A percentile compares a stretch with the other conserved stretches of the same genome.
phyloP scores from a whole-genome alignment of 2,888 invertebrate genomes.

The Ochropleura leucogaster region DNA sequence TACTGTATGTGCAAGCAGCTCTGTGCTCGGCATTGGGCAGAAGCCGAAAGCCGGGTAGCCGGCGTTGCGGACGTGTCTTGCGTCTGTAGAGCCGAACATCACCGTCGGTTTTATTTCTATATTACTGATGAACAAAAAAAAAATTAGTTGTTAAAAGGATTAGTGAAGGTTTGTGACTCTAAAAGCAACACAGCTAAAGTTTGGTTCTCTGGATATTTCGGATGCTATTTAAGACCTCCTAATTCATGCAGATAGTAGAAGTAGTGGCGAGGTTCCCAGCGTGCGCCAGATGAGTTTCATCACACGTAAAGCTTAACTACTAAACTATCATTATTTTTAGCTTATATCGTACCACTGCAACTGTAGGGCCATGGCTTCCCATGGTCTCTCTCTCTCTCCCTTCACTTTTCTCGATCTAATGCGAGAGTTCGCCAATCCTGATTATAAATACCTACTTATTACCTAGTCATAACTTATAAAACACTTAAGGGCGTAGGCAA shows the following conservation, averaged over 20 bases:
- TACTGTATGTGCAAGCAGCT: constrained; percentile 94
- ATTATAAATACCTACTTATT: too few relatives aligned
- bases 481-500: too few relatives aligned
- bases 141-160: not conserved
- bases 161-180: not conserved
- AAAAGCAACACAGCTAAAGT: not conserved
- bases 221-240: not conserved
- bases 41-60: constrained; percentile 96
- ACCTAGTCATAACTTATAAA: too few relatives aligned
- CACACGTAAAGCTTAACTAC: not conserved
- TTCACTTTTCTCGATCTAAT: too few relatives aligned
- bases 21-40: constrained; percentile 95
- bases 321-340: not conserved
- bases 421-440: too few relatives aligned
- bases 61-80: constrained; percentile 93
- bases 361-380: too few relatives aligned
- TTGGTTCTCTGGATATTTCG: not conserved
- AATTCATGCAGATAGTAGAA: not conserved
- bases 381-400: too few relatives aligned
- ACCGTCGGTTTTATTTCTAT: constrained; percentile 91
- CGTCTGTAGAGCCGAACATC: constrained; percentile 95
- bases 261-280: not conserved
- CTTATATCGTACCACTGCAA: not conserved
- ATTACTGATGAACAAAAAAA: constrained; percentile 84
- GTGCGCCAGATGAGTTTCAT: not conserved